Evolutionary conservation across 1,140 invertebrate genomes (phyloP), one percentile per base, ranked within the genome.

Genomic region (Hycleus cichorii): DNA sequence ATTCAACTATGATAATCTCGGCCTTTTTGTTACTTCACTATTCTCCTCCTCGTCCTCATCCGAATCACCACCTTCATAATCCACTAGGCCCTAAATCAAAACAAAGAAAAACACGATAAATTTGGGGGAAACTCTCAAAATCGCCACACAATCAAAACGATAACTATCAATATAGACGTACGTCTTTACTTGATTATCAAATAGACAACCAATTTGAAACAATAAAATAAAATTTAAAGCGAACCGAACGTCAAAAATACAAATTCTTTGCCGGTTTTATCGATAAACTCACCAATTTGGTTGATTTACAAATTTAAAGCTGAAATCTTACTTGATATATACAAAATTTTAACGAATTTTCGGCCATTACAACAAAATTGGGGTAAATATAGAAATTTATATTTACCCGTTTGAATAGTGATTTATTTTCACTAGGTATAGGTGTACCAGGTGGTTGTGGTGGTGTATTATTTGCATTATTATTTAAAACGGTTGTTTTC

Each of bases 51-150:
- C 88, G 57, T 93, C 89, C 50, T 95, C 93, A 63, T 96, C 94
- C 65, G 95, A 93, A 66, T 95, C 93, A 0, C 96, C 93, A 54
- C 91, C 93, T 71, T 96, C 93, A 74, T 97, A 97, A 73, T 97
- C 94, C 25, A 96, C 93, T 61, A 97, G 81, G 65, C 91, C 91
- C 91, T 94, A 69, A 39, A 72, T 42, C n/a, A 74, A 67, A 64
- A 62, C 64, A 55, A 44, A 57, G 54, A 49, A 59, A 47, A 47
- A 12, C 25, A 6, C 38, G n/a, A 54, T n/a, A 11, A 39, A 5
- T 32, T 32, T n/a, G n/a, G 32, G 32, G 32, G 7, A 32, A 7
- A 7, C 3, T 32, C 0, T 32, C 0, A 7, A 32, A 32, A 32
- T 5, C 32, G 32, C 32, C 32, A 32, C 32, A 32, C 32, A 32